Evolutionary conservation across 2,797 vertebrate genomes (phyloP), one percentile per base, ranked within the genome.

Genomic region (Astyanax mexicanus): DNA sequence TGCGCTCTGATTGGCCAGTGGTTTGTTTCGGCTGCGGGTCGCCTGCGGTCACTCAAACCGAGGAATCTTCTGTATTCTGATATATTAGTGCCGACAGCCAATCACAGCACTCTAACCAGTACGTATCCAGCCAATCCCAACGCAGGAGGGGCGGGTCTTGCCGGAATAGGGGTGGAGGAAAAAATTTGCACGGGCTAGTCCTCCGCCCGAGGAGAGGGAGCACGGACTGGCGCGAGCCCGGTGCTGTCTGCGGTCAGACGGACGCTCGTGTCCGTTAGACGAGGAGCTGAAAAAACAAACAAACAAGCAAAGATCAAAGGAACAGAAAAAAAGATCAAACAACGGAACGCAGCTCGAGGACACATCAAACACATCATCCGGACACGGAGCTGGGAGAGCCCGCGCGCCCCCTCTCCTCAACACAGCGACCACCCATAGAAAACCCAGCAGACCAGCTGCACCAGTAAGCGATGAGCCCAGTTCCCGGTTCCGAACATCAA

Each of bases 201-300:
- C 84, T 81, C 80, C 81, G 78, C 75, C 77, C 70, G 72, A 78
- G 81, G 79, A 84, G 74, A 79, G 81, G 79, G 86, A 84, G 81
- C 90, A 90, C 89, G 90, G 91, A 90, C 91, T 90, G 92, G 88
- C 90, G 91, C 88, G 81, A 88, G 91, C 93, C 91, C 89, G 90
- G 88, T 77, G 82, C 89, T 88, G 89, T 88, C 90, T 90, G 87
- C 79, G 87, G 82, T 89, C 87, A 89, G 87, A 90, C 88, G 88
- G 87, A 86, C 84, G 88, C 80, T 79, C 88, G 82, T 87, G 88
- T 91, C 89, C 86, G 84, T 69, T 79, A 87, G 83, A 70, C 71
- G 47, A 72, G 70, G 57, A 65, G 57, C 40, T 73, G 80, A 81
- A 54, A 54, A 38, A 27, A 21, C 12, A 51, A 2, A 60, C 57